A percentile compares a stretch with the other conserved stretches of the same genome.
These are phyloP conservation scores for Alaudala cheleensis DNA, from an alignment of 2,113 vertebrate species.

Conservation along the genomic window DNA sequence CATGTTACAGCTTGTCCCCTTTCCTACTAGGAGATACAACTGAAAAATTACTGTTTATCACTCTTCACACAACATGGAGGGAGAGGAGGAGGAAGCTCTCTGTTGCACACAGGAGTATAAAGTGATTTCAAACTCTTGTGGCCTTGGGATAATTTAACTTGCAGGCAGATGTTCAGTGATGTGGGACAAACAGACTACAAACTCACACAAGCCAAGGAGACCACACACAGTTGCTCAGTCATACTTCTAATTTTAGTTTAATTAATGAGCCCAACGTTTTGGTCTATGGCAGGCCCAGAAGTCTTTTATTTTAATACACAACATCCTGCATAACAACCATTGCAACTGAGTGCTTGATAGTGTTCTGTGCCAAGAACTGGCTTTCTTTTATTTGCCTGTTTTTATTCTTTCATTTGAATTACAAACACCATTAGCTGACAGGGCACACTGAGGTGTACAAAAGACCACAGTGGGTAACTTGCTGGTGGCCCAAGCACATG, in stretches of 20 bases:
- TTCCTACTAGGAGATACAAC: background rate
- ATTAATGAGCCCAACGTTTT: background rate
- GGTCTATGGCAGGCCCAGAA: background rate
- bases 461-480: background rate
- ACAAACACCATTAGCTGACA: background rate
- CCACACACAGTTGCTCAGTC: slow-evolving; percentile 12
- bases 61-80: slow-evolving; percentile 13
- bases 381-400: background rate
- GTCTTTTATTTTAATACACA: background rate
- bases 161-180: background rate
- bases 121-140: background rate
- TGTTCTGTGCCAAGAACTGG: background rate
- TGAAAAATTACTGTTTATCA: slow-evolving; percentile 48
- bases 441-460: slow-evolving; percentile 1
- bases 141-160: slow-evolving; percentile 25
- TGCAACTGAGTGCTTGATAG: background rate
- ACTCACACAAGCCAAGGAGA: background rate
- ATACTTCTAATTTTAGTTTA: background rate
- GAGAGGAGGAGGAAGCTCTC: background rate
- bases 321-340: background rate
- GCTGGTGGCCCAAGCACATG: background rate
- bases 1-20: background rate
- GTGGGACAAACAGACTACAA: background rate
- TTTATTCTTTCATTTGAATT: slow-evolving; percentile 5
- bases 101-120: background rate